Percentiles rank a stretch among this genome's conserved stretches.
Evolutionary conservation across 2,888 invertebrate species (phyloP).

Genomic region (Melikaiella ostensackeni): DNA sequence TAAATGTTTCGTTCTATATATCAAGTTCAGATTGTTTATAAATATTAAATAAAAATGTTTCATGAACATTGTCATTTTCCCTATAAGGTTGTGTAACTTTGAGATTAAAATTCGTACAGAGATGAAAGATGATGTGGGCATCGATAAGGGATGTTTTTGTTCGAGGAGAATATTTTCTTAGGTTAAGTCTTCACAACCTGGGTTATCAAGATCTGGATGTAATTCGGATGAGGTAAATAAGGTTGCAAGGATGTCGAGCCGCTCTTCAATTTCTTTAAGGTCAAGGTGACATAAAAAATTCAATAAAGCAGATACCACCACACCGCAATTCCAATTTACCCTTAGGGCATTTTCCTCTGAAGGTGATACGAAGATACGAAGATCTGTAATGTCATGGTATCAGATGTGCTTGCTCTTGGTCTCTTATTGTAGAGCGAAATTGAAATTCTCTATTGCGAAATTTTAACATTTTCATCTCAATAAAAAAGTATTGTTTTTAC

Average conservation of each 20-base stretch:
- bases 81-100: neutral
- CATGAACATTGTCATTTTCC: neutral
- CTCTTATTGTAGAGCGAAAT: neutral
- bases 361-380: slow-evolving; percentile 14
- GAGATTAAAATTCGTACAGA: neutral
- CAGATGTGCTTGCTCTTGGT: slow-evolving; percentile 6
- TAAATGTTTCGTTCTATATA: neutral
- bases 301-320: slow-evolving; percentile 18
- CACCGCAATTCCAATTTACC: slow-evolving; percentile 12
- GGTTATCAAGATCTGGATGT: neutral
- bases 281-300: slow-evolving; percentile 24
- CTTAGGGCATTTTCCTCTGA: neutral
- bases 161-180: no score
- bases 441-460: slow-evolving; percentile 16
- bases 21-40: neutral
- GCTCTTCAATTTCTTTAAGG: neutral
- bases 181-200: no score
- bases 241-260: slow-evolving; percentile 17
- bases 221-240: neutral
- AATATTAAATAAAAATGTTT: neutral
- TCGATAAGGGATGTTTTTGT: no score
- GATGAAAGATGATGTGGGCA: no score
- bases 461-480: no score
- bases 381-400: slow-evolving; percentile 1
- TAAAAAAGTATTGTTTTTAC: no score